A percentile compares a stretch with the other conserved stretches of the same genome.
These are phyloP conservation scores for Bergia puertoricense DNA, from an alignment of 92 coral and sea anemone species.

Conservation along the genomic window DNA sequence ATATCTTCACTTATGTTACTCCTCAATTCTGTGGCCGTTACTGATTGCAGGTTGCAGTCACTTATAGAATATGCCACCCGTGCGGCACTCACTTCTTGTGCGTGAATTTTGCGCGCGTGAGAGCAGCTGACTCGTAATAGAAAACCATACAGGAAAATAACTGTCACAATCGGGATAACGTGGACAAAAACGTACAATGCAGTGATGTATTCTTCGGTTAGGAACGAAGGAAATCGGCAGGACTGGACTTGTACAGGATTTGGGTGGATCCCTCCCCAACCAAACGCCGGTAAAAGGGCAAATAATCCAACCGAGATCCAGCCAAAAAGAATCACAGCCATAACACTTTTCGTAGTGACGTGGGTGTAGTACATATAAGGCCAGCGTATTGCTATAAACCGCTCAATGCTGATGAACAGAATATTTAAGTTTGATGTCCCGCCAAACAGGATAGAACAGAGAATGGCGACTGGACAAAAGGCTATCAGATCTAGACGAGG, in stretches of 20 bases:
- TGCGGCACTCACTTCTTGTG: conserved; percentile 55
- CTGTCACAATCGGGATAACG: conserved; percentile 62
- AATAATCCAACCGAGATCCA: conserved; percentile 59
- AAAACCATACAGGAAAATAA: conserved; percentile 63
- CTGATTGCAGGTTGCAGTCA: background rate
- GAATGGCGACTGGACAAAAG: conserved; percentile 60
- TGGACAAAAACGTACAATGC: conserved; percentile 59
- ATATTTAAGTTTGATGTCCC: conserved; percentile 75
- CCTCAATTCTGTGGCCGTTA: conserved; percentile 1
- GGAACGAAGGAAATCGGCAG: conserved; percentile 69
- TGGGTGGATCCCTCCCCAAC: conserved; percentile 55
- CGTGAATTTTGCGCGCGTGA: conserved; percentile 63
- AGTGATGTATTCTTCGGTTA: conserved; percentile 55
- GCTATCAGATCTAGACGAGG: conserved; percentile 9
- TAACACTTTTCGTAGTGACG: conserved; percentile 47
- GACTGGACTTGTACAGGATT: background rate
- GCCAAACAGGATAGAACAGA: conserved; percentile 66
- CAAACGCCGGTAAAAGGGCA: conserved; percentile 60
- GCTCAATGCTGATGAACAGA: conserved; percentile 71
- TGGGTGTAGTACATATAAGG: conserved; percentile 67
- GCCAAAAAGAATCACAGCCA: conserved; percentile 25
- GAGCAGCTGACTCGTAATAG: conserved; percentile 68
- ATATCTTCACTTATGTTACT: background rate
- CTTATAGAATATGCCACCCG: background rate
- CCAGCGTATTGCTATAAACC: conserved; percentile 69